These are phyloP conservation scores for Drosophila yakuba DNA, from an alignment of 1,140 invertebrate species.

Conservation along the genomic window DNA sequence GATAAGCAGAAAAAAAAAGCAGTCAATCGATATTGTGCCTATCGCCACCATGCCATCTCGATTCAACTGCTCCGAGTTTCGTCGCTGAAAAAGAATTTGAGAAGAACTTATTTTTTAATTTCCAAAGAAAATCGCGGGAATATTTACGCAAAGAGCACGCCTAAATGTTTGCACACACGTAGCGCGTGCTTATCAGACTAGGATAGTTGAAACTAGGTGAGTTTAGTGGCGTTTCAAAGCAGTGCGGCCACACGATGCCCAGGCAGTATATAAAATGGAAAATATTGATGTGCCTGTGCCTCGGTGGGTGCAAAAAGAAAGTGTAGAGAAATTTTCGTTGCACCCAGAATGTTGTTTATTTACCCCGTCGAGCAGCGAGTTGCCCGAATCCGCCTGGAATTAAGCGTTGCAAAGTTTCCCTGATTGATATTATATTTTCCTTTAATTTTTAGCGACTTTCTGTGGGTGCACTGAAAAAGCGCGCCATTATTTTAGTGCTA, in stretches of 20 bases:
- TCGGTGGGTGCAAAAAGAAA: conserved; percentile 72
- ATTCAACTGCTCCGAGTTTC: conserved; percentile 30
- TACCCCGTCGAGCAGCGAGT: conserved; percentile 1
- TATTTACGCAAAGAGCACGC: conserved; percentile 67
- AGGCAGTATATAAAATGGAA: conserved; percentile 63
- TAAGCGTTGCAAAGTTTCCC: not conserved
- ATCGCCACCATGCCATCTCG: conserved; percentile 22
- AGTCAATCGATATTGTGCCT: conserved; percentile 10
- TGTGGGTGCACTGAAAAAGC: conserved; percentile 69
- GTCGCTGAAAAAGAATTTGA: conserved; percentile 71
- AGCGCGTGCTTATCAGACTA: conserved; percentile 67
- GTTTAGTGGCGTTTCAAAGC: conserved; percentile 63
- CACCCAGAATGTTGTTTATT: conserved; percentile 69
- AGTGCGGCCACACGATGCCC: conserved; percentile 62
- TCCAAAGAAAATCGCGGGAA: conserved; percentile 72
- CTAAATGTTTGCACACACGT: conserved; percentile 81
- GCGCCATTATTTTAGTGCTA: conserved; percentile 78
- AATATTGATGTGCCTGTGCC: conserved; percentile 75
- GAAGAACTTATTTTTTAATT: conserved; percentile 69
- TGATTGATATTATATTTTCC: conserved; percentile 39
- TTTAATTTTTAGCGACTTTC: conserved; percentile 32
- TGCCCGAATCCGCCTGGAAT: not conserved
- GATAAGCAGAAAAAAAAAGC: not conserved
- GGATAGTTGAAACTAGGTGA: conserved; percentile 80
- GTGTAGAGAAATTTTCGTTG: conserved; percentile 83